Evolutionary conservation across 2,797 vertebrate genomes (phyloP).

Genomic region (Emys orbicularis): DNA sequence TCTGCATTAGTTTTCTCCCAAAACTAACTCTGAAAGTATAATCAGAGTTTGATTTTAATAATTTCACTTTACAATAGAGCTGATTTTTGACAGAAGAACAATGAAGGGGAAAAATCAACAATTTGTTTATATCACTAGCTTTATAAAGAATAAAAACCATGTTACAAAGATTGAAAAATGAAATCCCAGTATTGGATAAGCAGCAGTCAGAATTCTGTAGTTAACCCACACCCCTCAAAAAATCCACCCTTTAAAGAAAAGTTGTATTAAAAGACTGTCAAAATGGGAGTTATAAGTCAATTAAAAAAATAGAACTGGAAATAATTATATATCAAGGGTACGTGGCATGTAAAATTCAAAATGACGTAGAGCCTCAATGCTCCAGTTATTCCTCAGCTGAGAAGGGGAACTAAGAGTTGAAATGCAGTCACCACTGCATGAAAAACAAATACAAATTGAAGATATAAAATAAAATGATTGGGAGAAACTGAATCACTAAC

Average conservation of each 20-base stretch:
- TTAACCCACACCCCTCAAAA: not conserved
- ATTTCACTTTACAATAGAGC: not conserved
- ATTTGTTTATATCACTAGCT: not conserved
- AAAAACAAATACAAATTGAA: not conserved
- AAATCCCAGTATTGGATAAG: not conserved
- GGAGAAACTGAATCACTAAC: not conserved
- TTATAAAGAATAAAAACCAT: not conserved
- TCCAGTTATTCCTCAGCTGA: not conserved
- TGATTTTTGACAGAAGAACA: not conserved
- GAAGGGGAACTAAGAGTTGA: not conserved
- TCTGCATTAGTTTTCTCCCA: not conserved
- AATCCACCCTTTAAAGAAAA: not conserved
- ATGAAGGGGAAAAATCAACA: not conserved
- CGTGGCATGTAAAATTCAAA: not conserved
- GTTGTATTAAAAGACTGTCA: not conserved
- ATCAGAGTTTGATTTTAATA: not conserved
- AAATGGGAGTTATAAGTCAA: not conserved
- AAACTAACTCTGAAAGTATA: not conserved
- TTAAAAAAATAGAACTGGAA: not conserved
- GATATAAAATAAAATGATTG: rapidly evolving
- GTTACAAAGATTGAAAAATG: not conserved
- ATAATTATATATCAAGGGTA: not conserved
- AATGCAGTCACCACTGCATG: not conserved
- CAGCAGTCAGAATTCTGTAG: not conserved
- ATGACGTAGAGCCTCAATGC: not conserved